Evolutionary conservation across 2,113 vertebrate genomes (phyloP).

Genomic region (Scytalopus superciliaris): DNA sequence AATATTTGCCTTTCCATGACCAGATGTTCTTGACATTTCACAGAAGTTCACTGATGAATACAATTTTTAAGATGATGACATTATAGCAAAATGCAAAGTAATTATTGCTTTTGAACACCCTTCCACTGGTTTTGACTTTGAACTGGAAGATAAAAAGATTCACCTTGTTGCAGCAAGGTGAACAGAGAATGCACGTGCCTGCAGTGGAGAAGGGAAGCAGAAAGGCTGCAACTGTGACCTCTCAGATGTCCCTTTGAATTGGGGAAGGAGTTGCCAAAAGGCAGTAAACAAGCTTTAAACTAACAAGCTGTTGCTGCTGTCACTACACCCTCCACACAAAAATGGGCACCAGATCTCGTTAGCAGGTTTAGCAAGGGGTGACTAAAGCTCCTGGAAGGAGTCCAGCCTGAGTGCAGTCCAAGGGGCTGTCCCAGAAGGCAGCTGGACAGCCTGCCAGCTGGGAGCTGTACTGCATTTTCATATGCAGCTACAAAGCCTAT

Average conservation of each 20-base stretch:
- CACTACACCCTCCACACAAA: neutral
- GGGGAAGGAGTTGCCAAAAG: neutral
- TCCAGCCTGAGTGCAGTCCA: neutral
- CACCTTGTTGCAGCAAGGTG: neutral
- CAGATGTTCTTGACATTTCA: neutral
- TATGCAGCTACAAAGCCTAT: neutral
- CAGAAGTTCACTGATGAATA: neutral
- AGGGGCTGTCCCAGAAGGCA: slow-evolving; percentile 27
- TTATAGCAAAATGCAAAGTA: neutral
- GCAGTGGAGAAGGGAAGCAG: neutral
- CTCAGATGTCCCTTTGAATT: neutral
- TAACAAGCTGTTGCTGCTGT: slow-evolving; percentile 4
- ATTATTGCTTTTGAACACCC: neutral
- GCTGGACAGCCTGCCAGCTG: slow-evolving; percentile 40
- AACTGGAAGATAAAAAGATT: neutral
- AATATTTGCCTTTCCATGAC: neutral
- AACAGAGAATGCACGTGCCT: neutral
- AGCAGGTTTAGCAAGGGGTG: slow-evolving; percentile 40
- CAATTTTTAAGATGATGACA: neutral
- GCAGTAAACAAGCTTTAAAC: neutral
- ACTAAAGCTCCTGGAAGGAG: slow-evolving; percentile 32
- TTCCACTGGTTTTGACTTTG: neutral
- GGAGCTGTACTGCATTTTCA: neutral
- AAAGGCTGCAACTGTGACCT: neutral
- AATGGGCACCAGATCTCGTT: neutral